Evolutionary conservation across 2,888 invertebrate genomes (phyloP).

Genomic region (Hecatera dysodea): DNA sequence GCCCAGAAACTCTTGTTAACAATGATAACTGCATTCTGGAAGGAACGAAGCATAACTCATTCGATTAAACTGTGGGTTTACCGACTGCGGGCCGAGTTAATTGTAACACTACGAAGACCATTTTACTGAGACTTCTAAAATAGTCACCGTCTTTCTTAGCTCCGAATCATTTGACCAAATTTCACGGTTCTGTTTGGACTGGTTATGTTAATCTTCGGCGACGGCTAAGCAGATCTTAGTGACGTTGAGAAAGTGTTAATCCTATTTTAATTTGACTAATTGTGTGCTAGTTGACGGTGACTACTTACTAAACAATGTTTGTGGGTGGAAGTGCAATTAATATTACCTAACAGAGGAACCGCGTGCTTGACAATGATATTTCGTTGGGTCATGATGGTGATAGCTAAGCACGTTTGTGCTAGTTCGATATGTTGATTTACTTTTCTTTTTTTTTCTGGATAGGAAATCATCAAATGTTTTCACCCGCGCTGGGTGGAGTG

Average conservation of each 20-base stretch:
- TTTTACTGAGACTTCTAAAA: constrained; percentile 61
- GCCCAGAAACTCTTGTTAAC: constrained; percentile 78
- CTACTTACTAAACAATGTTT: constrained; percentile 65
- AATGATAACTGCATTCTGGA: constrained; percentile 82
- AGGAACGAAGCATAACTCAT: constrained; percentile 89
- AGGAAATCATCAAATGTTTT: no score
- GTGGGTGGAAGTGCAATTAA: constrained; percentile 67
- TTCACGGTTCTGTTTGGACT: constrained; percentile 61
- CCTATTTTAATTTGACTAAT: constrained; percentile 87
- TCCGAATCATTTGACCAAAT: not conserved
- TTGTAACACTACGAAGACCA: constrained; percentile 70
- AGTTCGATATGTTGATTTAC: no score
- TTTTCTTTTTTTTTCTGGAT: no score
- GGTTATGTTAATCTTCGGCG: constrained; percentile 69
- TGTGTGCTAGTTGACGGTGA: constrained; percentile 78
- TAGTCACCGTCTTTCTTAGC: not conserved
- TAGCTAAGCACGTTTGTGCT: not conserved
- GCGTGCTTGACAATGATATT: constrained; percentile 15
- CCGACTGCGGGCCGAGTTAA: constrained; percentile 84
- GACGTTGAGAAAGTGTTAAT: constrained; percentile 84
- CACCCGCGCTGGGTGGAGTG: no score
- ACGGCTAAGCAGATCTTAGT: constrained; percentile 75
- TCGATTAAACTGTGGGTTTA: constrained; percentile 82
- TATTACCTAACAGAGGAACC: constrained; percentile 32
- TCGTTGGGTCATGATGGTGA: constrained; percentile 5